Conservation (phyloP, 2,888 invertebrate species). For the Caenorhabditis sulstoni region DNA sequence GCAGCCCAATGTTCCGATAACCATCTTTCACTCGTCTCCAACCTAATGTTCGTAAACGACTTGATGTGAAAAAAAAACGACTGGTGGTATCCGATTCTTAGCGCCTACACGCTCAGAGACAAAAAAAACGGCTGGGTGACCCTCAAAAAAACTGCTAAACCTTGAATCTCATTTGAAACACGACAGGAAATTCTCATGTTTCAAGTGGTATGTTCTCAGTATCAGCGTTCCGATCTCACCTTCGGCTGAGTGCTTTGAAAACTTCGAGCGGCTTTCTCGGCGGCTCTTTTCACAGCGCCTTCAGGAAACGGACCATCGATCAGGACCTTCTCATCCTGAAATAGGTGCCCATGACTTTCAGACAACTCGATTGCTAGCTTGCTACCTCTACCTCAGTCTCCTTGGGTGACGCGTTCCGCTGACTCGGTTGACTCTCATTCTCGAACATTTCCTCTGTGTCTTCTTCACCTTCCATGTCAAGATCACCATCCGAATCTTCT, state of each 20-base stretch:
- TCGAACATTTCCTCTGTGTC: conserved; percentile 65
- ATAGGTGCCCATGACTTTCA: neutral
- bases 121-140: conserved; percentile 12
- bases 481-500: conserved; percentile 71
- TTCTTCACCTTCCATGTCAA: conserved; percentile 70
- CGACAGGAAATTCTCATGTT: conserved; percentile 7
- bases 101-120: neutral
- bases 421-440: conserved; percentile 60
- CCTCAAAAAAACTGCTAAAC: conserved; percentile 14
- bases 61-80: conserved; percentile 21
- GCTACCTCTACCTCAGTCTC: conserved; percentile 61
- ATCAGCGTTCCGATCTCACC: conserved; percentile 56
- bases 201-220: no score
- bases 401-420: conserved; percentile 57
- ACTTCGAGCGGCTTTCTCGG: conserved; percentile 78
- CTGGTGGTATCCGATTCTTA: conserved; percentile 2
- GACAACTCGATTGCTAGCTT: neutral
- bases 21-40: conserved; percentile 32
- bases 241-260: conserved; percentile 80
- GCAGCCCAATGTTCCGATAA: conserved; percentile 32
- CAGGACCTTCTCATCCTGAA: conserved; percentile 64
- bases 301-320: conserved; percentile 74
- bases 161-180: neutral
- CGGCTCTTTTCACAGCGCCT: conserved; percentile 79
- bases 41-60: conserved; percentile 19